These are phyloP conservation scores for Rhopalosiphum padi DNA, from an alignment of 1,140 invertebrate species.

Conservation along the genomic window DNA sequence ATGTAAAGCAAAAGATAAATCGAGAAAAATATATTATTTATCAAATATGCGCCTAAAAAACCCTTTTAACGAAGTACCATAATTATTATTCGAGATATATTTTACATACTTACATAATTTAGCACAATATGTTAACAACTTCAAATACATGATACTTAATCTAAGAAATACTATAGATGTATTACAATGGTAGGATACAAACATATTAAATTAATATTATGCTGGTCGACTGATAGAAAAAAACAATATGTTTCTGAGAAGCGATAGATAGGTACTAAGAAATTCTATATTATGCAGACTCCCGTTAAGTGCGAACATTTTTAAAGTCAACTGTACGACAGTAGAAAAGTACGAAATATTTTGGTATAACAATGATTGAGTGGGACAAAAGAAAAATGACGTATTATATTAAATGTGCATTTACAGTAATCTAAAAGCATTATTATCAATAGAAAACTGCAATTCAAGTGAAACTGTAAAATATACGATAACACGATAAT, in stretches of 20 bases:
- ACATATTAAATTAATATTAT: not conserved
- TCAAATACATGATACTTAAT: too few species aligned
- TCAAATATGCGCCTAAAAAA: not conserved
- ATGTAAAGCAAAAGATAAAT: not conserved
- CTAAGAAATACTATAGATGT: too few species aligned
- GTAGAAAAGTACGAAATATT: not conserved
- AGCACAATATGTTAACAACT: too few species aligned
- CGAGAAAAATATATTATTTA: not conserved
- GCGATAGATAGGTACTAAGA: not conserved
- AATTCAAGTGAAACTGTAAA: not conserved
- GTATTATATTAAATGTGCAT: not conserved
- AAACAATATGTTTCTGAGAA: slow-evolving; percentile 5
- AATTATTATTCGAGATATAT: not conserved
- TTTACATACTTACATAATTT: not conserved
- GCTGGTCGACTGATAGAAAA: not conserved
- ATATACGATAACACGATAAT: not conserved
- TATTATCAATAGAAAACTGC: not conserved
- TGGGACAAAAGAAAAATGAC: not conserved
- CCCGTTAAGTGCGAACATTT: not conserved
- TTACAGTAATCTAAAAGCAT: not conserved
- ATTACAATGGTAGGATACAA: not conserved
- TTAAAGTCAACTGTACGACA: not conserved
- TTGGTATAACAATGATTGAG: not conserved
- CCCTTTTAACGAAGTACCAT: not conserved
- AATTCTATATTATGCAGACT: not conserved